Base-by-base conservation (phyloP, 2,888 invertebrate species). In the Parasteatoda lunata region DNA sequence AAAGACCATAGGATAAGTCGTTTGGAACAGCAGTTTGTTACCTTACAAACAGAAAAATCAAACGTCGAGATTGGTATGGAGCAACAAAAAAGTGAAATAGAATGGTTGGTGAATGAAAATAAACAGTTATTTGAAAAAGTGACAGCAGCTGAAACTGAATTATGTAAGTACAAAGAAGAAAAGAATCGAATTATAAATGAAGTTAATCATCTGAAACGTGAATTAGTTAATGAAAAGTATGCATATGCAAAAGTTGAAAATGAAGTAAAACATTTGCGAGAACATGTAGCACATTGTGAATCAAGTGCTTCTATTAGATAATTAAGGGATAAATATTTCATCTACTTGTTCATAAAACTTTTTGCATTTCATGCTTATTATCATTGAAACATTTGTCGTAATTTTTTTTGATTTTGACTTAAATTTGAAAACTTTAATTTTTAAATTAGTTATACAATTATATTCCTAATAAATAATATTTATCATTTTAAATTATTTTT, bases 161-260 rank as follows among this genome's bases (percentile, higher is more conserved):
- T 86, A 1, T 66, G 45, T 47, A n/a, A 68, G 47, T 79, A 64
- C 52, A 80, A 80, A 49, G 85, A 80, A 71, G 85, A 80, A 71
- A 86, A 86, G 66, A 30, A 66, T 11, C 54, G 77, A 49, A 71
- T 86, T 15, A 70, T 77, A 51, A 86, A 68, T 51, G 80, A 86
- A 54, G 48, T 86, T 15, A 72, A 76, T 54, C 9, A 54, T 9
- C n/a, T 86, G 9, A 80, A 77, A 54, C 51, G 85, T 30, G 69
- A 86, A 59, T 76, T 79, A 48, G 6, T 77, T 3, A 80, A 86
- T 77, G 80, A 80, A 59, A 77, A 72, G 15, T 86, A 80, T 77
- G 84, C 79, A 8, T 52, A 80, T 65, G 85, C 80, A 11, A 86
- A 86, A 70, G 79, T 80, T 1, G 80, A 80, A 54, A 80, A 77